Conservation (phyloP, 92 coral and sea anemone species). For the Umimayanthus chanpuru region DNA sequence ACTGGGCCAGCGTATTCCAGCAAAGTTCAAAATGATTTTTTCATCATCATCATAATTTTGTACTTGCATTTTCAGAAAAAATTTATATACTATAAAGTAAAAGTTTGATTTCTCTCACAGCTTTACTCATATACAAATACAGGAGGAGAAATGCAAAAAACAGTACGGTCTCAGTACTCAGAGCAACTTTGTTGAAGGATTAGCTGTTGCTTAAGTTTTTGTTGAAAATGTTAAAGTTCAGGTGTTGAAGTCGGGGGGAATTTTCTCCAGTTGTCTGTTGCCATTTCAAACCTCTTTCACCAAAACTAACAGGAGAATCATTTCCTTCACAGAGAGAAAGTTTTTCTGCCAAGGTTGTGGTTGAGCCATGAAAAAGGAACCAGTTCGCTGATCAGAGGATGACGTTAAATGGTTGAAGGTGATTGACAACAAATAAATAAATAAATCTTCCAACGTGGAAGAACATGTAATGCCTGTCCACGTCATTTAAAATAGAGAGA, state of each 20-base stretch:
- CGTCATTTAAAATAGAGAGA: conserved; percentile 26
- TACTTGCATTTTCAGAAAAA: no score
- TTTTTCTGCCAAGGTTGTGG: conserved; percentile 21
- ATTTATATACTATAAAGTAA: no score
- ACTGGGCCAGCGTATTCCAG: conserved; percentile 10
- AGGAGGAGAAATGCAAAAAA: not conserved
- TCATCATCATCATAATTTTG: no score
- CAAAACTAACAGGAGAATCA: not conserved
- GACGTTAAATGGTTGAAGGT: no score
- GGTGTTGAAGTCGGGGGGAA: not conserved
- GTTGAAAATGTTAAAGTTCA: conserved; percentile 2
- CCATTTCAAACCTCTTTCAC: conserved; percentile 6
- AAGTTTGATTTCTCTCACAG: not conserved
- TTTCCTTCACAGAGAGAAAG: not conserved
- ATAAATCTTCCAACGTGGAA: not conserved
- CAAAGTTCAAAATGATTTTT: not conserved
- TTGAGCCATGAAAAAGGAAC: no score
- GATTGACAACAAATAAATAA: not conserved
- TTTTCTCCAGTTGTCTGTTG: not conserved
- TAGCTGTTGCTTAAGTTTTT: not conserved
- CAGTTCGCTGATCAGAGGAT: no score
- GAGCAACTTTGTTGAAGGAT: not conserved
- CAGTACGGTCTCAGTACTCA: not conserved
- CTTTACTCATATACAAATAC: not conserved
- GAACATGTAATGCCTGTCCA: conserved; percentile 4